A percentile compares a stretch with the other conserved stretches of the same genome.
Conservation (phyloP, 2,113 vertebrate genomes). For the Paramormyrops kingsleyae region DNA sequence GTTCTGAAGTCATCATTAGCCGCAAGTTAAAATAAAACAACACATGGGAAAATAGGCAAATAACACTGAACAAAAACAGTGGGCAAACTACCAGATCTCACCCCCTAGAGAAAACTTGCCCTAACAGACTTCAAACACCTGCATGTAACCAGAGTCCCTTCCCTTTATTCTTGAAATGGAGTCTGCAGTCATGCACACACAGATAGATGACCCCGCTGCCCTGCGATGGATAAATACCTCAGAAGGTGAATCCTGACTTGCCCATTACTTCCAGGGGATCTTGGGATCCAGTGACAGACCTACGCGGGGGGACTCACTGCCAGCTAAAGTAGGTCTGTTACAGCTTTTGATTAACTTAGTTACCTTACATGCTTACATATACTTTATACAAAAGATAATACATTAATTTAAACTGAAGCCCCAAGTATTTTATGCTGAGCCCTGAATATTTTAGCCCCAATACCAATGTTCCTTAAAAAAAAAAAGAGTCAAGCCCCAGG, state of each 20-base stretch:
- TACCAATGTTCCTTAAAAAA: not conserved
- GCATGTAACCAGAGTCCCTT: not conserved
- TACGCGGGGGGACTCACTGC: not conserved
- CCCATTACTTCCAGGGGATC: not conserved
- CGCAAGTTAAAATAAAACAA: not conserved
- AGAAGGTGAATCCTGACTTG: not conserved
- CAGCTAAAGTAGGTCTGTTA: not conserved
- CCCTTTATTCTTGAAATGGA: not conserved
- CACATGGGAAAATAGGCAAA: not conserved
- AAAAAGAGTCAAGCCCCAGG: no score
- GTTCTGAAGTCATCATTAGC: not conserved
- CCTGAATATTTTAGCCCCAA: no score
- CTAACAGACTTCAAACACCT: not conserved
- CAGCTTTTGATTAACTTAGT: not conserved
- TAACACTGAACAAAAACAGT: not conserved
- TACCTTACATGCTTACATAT: no score
- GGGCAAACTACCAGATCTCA: not conserved
- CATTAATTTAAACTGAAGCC: not conserved
- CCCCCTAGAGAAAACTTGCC: not conserved
- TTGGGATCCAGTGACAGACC: not conserved
- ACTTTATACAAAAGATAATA: not conserved
- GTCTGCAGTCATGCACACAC: not conserved
- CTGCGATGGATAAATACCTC: not conserved
- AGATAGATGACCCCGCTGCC: not conserved
- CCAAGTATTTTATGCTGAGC: no score